Evolutionary conservation across 2,888 invertebrate species (phyloP), one percentile per base, ranked within the genome.

Genomic region (Papilio gigon): DNA sequence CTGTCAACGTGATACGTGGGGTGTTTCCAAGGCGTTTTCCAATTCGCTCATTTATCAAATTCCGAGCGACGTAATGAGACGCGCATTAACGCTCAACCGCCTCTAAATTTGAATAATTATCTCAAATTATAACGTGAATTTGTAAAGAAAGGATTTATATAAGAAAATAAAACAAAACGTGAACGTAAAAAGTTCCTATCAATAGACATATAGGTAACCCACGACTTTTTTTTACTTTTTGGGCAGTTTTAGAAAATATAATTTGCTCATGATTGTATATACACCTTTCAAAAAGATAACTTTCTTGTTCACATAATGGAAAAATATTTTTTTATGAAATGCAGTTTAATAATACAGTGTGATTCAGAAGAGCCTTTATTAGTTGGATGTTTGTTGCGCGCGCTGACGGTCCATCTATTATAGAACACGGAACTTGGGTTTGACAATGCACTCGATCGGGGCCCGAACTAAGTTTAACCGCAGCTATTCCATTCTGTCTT

Each of bases 11-110:
- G 89, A 88, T 88, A 84, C 82, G 84, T 81, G 83, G 84, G 84
- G 87, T 88, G 88, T 87, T 56, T 87, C 87, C 85, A 85, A 88
- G 87, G 84, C 88, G 85, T 86, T 88, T 89, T 87, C 90, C 90
- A 87, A 90, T 90, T 87, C 82, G 80, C 84, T 89, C 90, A 85
- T 91, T 89, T 88, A 90, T 91, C 90, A 90, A 85, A 85, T 84
- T 83, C 84, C 79, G 58, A 37, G 78, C 80, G 85, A 87, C 86
- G 85, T 89, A 90, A 90, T 89, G 88, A 90, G 89, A 88, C 86
- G 85, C 86, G 85, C 85, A 83, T 84, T 80, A 84, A 84, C 75
- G 74, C 73, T 73, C 65, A 70, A 79, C 80, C 82, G 77, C 79
- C 80, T 79, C 77, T 61, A 69, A 69, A 65, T 65, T 53, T 61